Evolutionary conservation across 2,888 invertebrate species (phyloP).

Genomic region (Lepidochitona cinerea): DNA sequence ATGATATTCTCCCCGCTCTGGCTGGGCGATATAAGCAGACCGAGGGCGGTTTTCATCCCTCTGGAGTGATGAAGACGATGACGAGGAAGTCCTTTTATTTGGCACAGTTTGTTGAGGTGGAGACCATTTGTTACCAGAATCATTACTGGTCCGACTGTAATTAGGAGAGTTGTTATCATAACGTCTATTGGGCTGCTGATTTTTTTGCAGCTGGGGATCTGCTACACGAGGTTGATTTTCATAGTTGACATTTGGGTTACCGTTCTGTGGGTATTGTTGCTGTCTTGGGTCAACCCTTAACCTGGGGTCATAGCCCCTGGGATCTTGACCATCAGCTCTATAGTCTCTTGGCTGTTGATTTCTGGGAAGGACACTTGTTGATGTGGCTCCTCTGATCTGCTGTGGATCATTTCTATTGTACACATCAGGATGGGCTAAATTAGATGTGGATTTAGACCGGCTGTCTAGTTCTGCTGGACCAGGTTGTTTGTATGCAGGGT

Average conservation of each 20-base stretch:
- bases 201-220: slow-evolving; percentile 32
- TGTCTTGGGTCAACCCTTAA: slow-evolving; percentile 16
- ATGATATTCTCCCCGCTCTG: slow-evolving; percentile 41
- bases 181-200: slow-evolving; percentile 4
- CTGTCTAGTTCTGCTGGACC: slow-evolving; percentile 76
- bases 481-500: not conserved
- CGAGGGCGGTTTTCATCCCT: slow-evolving; percentile 50
- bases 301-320: not conserved
- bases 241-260: slow-evolving; percentile 47
- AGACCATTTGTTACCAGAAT: slow-evolving; percentile 29
- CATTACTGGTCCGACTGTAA: slow-evolving; percentile 18
- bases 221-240: slow-evolving; percentile 57
- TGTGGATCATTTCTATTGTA: not conserved
- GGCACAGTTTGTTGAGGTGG: slow-evolving; percentile 33
- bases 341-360: not conserved
- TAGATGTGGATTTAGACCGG: slow-evolving; percentile 37
- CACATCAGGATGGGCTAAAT: slow-evolving; percentile 26
- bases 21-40: slow-evolving; percentile 51
- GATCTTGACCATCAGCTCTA: not conserved
- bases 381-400: not conserved
- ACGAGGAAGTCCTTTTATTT: slow-evolving; percentile 26
- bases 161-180: slow-evolving; percentile 5
- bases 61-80: slow-evolving; percentile 41
- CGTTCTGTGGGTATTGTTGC: slow-evolving; percentile 37
- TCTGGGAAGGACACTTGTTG: not conserved